Conservation (phyloP, 1,140 invertebrate species). For the Phortica variegata region DNA sequence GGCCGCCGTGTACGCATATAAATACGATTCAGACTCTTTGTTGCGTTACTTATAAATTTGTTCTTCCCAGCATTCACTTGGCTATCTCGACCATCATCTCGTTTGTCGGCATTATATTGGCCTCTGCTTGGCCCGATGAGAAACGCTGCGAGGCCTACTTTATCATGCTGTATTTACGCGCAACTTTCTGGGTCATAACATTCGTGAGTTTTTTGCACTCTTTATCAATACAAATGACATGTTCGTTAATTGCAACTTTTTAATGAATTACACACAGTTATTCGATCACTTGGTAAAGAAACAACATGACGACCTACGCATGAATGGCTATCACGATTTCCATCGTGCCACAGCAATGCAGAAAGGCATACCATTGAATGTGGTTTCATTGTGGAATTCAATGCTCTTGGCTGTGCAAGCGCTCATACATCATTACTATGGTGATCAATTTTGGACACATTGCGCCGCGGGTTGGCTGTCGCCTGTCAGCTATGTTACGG, state of each 20-base stretch:
- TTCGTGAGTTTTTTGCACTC: slow-evolving; percentile 56
- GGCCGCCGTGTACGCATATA: slow-evolving; percentile 13
- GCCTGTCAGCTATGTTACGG: slow-evolving; percentile 63
- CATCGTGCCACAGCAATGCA: slow-evolving; percentile 65
- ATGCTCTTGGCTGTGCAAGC: slow-evolving; percentile 63
- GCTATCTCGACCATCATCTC: slow-evolving; percentile 61
- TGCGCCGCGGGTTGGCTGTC: slow-evolving; percentile 62
- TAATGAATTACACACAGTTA: slow-evolving; percentile 49
- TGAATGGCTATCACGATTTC: slow-evolving; percentile 69
- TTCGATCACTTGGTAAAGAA: slow-evolving; percentile 62
- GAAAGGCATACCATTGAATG: slow-evolving; percentile 64
- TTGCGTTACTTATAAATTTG: not conserved
- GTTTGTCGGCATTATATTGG: slow-evolving; percentile 62
- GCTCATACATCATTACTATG: slow-evolving; percentile 66
- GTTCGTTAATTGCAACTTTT: not conserved
- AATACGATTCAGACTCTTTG: slow-evolving; percentile 16
- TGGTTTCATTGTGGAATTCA: slow-evolving; percentile 66
- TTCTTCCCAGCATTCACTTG: slow-evolving; percentile 52
- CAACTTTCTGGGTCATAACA: slow-evolving; percentile 64
- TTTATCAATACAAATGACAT: not conserved
- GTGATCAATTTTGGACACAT: slow-evolving; percentile 62
- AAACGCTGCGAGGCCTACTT: slow-evolving; percentile 68
- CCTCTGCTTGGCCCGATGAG: slow-evolving; percentile 60
- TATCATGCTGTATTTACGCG: slow-evolving; percentile 66
- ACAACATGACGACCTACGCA: slow-evolving; percentile 62